Evolutionary conservation across 2,113 vertebrate species (phyloP).

Genomic region (Dermatemys mawii): DNA sequence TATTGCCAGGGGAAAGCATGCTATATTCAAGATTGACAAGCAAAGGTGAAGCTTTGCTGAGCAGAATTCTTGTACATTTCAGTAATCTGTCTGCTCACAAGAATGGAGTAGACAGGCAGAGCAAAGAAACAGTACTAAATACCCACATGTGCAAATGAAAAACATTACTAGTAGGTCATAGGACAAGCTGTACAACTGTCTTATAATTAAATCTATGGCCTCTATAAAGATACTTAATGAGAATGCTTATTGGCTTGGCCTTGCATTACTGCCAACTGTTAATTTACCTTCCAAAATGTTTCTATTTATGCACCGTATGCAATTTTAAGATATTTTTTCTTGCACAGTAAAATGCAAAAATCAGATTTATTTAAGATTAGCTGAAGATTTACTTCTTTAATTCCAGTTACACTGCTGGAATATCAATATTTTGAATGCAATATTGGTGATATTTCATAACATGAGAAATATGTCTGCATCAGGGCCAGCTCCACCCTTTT

Average conservation of each 20-base stretch:
- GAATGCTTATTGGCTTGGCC: constrained; percentile 35
- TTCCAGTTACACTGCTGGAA: constrained; percentile 51
- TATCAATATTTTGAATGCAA: constrained; percentile 21
- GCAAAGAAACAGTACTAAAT: constrained; percentile 41
- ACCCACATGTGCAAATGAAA: constrained; percentile 64
- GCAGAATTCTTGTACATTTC: constrained; percentile 53
- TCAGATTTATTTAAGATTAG: constrained; percentile 56
- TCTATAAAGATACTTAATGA: constrained; percentile 65
- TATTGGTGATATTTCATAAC: constrained; percentile 27
- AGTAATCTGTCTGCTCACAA: constrained; percentile 22
- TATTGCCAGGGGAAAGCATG: constrained; percentile 38
- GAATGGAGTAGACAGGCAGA: neutral
- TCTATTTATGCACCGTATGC: constrained; percentile 50
- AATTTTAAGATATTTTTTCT: constrained; percentile 59
- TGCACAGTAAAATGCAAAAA: constrained; percentile 43
- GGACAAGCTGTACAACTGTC: constrained; percentile 57
- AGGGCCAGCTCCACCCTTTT: too few species aligned
- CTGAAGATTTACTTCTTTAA: constrained; percentile 52
- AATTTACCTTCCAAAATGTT: constrained; percentile 61
- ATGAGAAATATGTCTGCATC: neutral
- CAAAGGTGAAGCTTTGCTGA: constrained; percentile 45
- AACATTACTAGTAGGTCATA: constrained; percentile 49
- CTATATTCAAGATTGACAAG: constrained; percentile 49
- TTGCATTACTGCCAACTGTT: constrained; percentile 55
- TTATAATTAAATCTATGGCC: constrained; percentile 72